Percentiles rank a stretch among this genome's conserved stretches.
phyloP scores from a whole-genome alignment of 1,140 invertebrate species.

The Pemphigus obesinymphae region DNA sequence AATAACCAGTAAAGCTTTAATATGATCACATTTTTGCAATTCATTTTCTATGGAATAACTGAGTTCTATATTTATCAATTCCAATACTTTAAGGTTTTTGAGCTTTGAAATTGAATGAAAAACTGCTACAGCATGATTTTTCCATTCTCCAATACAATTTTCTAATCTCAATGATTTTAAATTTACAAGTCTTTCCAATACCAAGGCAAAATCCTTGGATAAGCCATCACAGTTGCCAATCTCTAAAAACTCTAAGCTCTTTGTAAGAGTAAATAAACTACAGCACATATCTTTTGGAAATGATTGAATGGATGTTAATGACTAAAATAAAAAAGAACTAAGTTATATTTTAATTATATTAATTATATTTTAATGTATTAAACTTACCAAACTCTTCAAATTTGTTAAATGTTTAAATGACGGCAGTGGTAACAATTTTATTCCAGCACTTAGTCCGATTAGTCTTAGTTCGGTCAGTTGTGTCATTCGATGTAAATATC shows the following conservation, averaged over 20 bases:
- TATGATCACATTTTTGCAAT: conserved; percentile 63
- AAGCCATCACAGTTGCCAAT: conserved; percentile 73
- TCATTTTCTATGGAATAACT: conserved; percentile 70
- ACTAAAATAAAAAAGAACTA: conserved; percentile 5
- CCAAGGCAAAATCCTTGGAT: conserved; percentile 56
- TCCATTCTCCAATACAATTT: conserved; percentile 53
- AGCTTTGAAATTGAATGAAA: neutral
- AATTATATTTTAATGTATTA: no score
- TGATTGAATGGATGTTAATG: conserved; percentile 4
- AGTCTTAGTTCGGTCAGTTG: conserved; percentile 63
- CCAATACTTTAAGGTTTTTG: conserved; percentile 51
- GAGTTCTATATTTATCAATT: conserved; percentile 76
- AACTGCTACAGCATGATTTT: conserved; percentile 53
- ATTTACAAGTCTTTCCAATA: conserved; percentile 58
- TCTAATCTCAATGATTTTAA: conserved; percentile 67
- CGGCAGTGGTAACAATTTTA: conserved; percentile 54
- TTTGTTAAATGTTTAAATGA: neutral
- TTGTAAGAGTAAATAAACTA: conserved; percentile 48
- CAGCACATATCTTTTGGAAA: neutral
- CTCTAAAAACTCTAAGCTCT: conserved; percentile 65
- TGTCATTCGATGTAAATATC: conserved; percentile 55
- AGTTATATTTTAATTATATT: no score
- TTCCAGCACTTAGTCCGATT: conserved; percentile 60
- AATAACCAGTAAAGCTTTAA: conserved; percentile 71
- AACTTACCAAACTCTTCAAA: conserved; percentile 14